phyloP scores from a whole-genome alignment of 2,113 vertebrate genomes.

The Microcebus lehilahytsara region DNA sequence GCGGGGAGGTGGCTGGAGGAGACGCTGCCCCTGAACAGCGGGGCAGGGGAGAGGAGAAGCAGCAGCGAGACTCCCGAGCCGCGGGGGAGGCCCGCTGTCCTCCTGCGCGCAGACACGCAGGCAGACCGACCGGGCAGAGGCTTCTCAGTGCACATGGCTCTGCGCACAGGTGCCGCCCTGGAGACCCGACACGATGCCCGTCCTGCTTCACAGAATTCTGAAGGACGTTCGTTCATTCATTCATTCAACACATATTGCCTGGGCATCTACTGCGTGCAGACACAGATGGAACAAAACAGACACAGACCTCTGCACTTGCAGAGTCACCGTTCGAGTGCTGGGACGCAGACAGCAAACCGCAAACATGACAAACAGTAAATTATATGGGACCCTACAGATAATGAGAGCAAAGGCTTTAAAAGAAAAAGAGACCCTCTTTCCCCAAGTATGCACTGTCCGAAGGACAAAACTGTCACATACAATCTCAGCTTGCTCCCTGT shows the following conservation, averaged over 20 bases:
- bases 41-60: background rate
- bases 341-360: background rate
- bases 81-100: background rate
- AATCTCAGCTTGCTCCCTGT: background rate
- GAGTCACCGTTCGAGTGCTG: background rate
- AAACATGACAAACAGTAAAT: background rate
- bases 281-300: background rate
- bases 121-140: background rate
- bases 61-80: background rate
- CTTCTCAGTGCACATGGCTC: background rate
- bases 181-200: background rate
- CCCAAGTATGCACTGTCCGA: background rate
- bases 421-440: background rate
- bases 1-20: background rate
- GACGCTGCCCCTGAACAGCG: background rate
- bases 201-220: background rate
- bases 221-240: background rate
- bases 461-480: fast-evolving
- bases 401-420: background rate
- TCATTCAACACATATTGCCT: background rate
- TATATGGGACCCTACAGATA: background rate
- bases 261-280: background rate
- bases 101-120: background rate
- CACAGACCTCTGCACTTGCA: background rate
- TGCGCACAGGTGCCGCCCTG: background rate